phyloP scores from a whole-genome alignment of 2,888 invertebrate genomes.

The Eupelmus urozonus region DNA sequence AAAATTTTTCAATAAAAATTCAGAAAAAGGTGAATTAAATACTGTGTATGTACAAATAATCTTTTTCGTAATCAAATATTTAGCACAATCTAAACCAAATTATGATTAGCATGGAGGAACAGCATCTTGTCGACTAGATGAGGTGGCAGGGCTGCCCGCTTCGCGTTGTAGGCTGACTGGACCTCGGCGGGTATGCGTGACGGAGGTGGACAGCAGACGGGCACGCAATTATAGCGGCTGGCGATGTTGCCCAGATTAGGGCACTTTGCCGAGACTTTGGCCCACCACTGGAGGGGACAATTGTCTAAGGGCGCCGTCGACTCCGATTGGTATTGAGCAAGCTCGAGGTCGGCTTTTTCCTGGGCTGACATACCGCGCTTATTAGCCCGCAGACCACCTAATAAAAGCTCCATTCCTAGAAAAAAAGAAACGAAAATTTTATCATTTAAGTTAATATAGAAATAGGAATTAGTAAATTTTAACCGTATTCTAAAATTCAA shows the following conservation, averaged over 20 bases:
- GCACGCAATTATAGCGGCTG: conserved; percentile 77
- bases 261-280: conserved; percentile 74
- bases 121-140: conserved; percentile 75
- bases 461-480: conserved; percentile 7
- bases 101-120: conserved; percentile 75
- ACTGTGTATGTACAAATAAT: no score
- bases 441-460: conserved; percentile 1
- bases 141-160: conserved; percentile 74
- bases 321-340: conserved; percentile 78
- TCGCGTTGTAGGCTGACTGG: conserved; percentile 74
- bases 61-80: not conserved
- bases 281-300: conserved; percentile 79
- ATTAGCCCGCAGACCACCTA: conserved; percentile 72
- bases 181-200: conserved; percentile 74
- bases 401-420: conserved; percentile 76
- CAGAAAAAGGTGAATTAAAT: no score
- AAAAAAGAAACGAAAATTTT: no score
- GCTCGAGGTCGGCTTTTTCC: conserved; percentile 77
- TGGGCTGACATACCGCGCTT: conserved; percentile 75
- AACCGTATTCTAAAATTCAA: not conserved
- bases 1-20: no score
- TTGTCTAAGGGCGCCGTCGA: conserved; percentile 76
- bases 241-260: conserved; percentile 76
- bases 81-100: conserved; percentile 8
- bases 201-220: conserved; percentile 76